Evolutionary conservation across 2,888 invertebrate species (phyloP), one percentile per base, ranked within the genome.

Genomic region (Dolichopus griseipennis): DNA sequence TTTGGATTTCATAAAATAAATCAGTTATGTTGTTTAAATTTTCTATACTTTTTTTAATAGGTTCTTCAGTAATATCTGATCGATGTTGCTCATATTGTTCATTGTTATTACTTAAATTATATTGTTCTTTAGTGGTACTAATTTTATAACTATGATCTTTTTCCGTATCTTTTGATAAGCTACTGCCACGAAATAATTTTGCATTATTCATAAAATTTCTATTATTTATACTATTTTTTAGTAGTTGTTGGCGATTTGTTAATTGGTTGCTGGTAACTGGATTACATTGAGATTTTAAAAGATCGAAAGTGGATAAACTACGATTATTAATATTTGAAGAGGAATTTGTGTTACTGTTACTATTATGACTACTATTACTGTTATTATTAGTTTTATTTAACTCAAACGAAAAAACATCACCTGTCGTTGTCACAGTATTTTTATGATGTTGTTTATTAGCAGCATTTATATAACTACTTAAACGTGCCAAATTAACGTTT

Each of bases 401-500:
- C 6, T 12, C 7, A 61, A n/a, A 20, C n/a, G 61, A 61, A 10
- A 21, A 18, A 1, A n/a, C 3, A 22, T 22, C 63, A 8, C 4
- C 22, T 34, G 61, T 61, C 21, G 61, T 61, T 61, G 61, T 61
- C 21, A 21, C 21, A 21, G 37, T 10, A 7, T 37, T 63, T 65
- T 65, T 66, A 20, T 20, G 61, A 8, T 61, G 20, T 61, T 61
- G 61, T 21, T 64, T 27, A 71, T 63, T 68, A 64, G 70, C 70
- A 61, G 72, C 72, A 71, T 73, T 71, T 67, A 81, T 80, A 27
- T 78, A 76, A 74, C 73, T 81, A 73, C 80, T 81, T 68, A 81
- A 72, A 71, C 80, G 77, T 61, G 81, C 80, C 73, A 81, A 73
- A 73, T 80, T 80, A 7, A 81, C 79, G 71, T 81, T 79, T 65